A percentile compares a stretch with the other conserved stretches of the same genome.
These are phyloP conservation scores for Coendou prehensilis DNA, from an alignment of 2,797 vertebrate genomes.

Conservation along the genomic window DNA sequence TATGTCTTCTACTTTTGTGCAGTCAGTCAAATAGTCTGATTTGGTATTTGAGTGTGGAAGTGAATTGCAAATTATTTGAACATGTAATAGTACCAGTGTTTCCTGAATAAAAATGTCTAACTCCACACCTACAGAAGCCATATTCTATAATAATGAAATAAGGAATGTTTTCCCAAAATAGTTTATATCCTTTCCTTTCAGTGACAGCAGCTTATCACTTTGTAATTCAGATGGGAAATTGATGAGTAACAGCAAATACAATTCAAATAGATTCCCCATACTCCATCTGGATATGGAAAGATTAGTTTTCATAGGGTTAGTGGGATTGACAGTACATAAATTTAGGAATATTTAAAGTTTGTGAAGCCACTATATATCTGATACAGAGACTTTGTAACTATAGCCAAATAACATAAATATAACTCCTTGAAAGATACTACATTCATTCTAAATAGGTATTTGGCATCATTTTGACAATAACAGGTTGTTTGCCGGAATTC, in stretches of 20 bases:
- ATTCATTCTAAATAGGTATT: constrained; percentile 66
- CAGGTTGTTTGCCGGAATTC: constrained; percentile 61
- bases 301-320: not conserved
- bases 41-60: not conserved
- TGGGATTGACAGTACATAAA: not conserved
- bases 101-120: constrained; percentile 10
- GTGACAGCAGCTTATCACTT: not conserved
- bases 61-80: constrained; percentile 17
- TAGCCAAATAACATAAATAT: constrained; percentile 18
- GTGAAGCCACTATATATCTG: not conserved
- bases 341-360: constrained; percentile 51
- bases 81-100: not conserved
- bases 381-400: constrained; percentile 10
- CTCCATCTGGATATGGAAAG: not conserved
- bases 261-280: not conserved
- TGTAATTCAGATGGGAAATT: not conserved
- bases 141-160: constrained; percentile 10
- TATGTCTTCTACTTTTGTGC: not conserved
- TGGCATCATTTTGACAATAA: constrained; percentile 69
- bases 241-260: not conserved
- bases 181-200: not conserved
- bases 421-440: constrained; percentile 52
- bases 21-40: not conserved
- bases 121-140: not conserved
- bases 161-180: constrained; percentile 21